Percentiles rank a stretch among this genome's conserved stretches.
Conservation (phyloP, 2,888 invertebrate genomes). For the Arge pagana region DNA sequence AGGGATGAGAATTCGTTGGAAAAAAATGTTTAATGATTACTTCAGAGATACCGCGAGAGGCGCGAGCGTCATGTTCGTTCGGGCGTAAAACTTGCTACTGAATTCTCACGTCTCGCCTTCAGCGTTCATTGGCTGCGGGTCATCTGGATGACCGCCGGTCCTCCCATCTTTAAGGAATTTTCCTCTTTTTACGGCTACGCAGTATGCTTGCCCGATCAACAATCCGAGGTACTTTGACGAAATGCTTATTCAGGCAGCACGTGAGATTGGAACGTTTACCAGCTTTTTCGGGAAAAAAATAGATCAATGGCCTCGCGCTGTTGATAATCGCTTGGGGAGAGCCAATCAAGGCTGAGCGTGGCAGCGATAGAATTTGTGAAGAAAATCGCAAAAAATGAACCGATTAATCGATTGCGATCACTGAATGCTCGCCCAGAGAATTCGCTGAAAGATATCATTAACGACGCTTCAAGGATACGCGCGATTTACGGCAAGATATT, state of each 20-base stretch:
- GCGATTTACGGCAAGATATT: too few relatives aligned
- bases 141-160: slow-evolving; percentile 1
- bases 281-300: slow-evolving; percentile 14
- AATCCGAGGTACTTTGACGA: slow-evolving; percentile 22
- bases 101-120: slow-evolving; percentile 22
- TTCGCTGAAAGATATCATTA: too few relatives aligned
- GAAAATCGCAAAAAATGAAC: slow-evolving; percentile 25
- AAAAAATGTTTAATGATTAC: too few relatives aligned
- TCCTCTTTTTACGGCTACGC: slow-evolving; percentile 8
- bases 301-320: slow-evolving; percentile 17
- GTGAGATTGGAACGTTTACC: slow-evolving; percentile 20
- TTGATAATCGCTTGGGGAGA: slow-evolving; percentile 28
- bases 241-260: slow-evolving; percentile 23
- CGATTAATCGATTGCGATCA: slow-evolving; percentile 31
- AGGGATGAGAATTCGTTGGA: too few relatives aligned
- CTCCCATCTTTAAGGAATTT: slow-evolving; percentile 14
- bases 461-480: too few relatives aligned
- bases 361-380: slow-evolving; percentile 28
- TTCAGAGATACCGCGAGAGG: too few relatives aligned
- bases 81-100: slow-evolving; percentile 17
- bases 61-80: slow-evolving; percentile 22
- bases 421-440: slow-evolving; percentile 2
- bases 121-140: slow-evolving; percentile 5
- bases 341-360: slow-evolving; percentile 27
- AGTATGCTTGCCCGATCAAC: slow-evolving; percentile 19